A percentile compares a stretch with the other conserved stretches of the same genome.
Evolutionary conservation across 2,888 invertebrate species (phyloP).

Genomic region (Drosophila tanythrix): DNA sequence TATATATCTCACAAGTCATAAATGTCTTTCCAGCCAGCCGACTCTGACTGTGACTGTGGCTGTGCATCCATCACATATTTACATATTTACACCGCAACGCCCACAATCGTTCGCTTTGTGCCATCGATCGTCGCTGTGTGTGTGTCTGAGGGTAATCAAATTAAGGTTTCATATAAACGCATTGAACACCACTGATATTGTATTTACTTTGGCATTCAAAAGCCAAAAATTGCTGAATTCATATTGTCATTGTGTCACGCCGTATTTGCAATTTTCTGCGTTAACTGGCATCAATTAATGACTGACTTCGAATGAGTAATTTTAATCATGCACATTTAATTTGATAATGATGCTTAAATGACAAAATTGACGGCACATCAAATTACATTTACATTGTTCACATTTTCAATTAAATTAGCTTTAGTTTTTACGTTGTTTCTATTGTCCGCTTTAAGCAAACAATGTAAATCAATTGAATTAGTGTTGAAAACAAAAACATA

Average conservation of each 20-base stretch:
- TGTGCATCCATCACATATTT: conserved; percentile 2
- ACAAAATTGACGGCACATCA: conserved; percentile 14
- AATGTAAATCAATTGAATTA: conserved; percentile 45
- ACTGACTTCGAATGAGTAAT: conserved; percentile 16
- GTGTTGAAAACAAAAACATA: conserved; percentile 20
- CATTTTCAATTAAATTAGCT: conserved; percentile 34
- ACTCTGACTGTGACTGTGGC: conserved; percentile 23
- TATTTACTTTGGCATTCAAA: conserved; percentile 48
- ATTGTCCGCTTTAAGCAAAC: conserved; percentile 7
- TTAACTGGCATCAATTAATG: conserved; percentile 33
- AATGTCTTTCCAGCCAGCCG: conserved; percentile 53
- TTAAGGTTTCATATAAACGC: conserved; percentile 55
- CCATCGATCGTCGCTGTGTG: conserved; percentile 4
- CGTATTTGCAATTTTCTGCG: conserved; percentile 7
- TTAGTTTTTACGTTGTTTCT: conserved; percentile 9
- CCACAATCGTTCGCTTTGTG: conserved; percentile 33
- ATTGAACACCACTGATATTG: conserved; percentile 48
- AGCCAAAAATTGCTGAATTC: conserved; percentile 41
- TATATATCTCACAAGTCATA: conserved; percentile 69
- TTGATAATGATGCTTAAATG: conserved; percentile 32
- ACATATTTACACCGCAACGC: not conserved
- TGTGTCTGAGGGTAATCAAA: conserved; percentile 53
- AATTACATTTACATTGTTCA: conserved; percentile 18
- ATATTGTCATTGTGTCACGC: conserved; percentile 54
- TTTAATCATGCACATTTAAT: conserved; percentile 46